A percentile compares a stretch with the other conserved stretches of the same genome.
These are phyloP conservation scores for Syncerus caffer DNA, from an alignment of 2,797 vertebrate genomes.

Conservation along the genomic window DNA sequence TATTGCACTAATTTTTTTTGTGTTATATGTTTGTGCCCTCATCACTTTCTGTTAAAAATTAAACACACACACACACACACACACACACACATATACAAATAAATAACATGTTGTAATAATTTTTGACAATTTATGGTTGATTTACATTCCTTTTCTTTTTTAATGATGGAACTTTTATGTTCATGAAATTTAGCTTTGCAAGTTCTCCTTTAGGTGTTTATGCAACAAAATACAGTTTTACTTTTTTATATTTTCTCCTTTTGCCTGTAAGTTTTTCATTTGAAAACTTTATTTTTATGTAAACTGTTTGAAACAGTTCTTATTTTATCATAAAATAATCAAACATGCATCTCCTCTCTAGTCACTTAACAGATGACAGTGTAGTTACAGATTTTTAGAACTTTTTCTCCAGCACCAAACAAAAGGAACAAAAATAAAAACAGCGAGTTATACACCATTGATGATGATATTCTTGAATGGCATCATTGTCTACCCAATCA, in stretches of 20 bases:
- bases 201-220: neutral
- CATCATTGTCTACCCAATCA: rapidly evolving
- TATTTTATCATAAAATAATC: neutral
- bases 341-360: neutral
- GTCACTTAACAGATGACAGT: neutral
- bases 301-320: neutral
- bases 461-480: rapidly evolving
- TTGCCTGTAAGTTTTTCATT: neutral
- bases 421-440: neutral
- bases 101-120: neutral
- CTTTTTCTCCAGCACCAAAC: neutral
- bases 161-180: neutral
- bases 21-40: neutral
- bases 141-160: neutral
- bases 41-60: neutral
- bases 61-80: no score
- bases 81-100: neutral
- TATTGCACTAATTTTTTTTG: neutral
- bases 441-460: no score
- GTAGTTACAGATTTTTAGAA: neutral
- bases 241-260: neutral
- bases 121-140: neutral
- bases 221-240: neutral
- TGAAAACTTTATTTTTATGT: neutral
- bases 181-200: neutral